Conservation (phyloP, 2,888 invertebrate genomes). For the Oscheius sp. region DNA sequence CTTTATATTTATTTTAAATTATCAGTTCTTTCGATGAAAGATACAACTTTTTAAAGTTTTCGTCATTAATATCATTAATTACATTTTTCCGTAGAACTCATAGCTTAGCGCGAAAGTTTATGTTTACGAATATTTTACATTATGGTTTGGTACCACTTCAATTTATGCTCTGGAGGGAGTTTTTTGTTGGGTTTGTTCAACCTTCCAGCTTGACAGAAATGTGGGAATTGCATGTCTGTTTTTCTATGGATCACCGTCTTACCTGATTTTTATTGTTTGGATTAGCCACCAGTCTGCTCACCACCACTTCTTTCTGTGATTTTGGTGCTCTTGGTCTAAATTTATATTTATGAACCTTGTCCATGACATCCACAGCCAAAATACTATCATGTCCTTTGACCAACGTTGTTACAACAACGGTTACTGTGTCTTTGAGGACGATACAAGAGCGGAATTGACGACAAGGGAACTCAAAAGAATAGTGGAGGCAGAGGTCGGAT, state of each 20-base stretch:
- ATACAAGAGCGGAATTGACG: constrained; percentile 59
- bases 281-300: constrained; percentile 54
- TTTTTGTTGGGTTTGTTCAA: not conserved
- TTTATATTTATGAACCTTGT: constrained; percentile 54
- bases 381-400: constrained; percentile 62
- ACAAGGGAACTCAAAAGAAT: constrained; percentile 61
- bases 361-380: constrained; percentile 54
- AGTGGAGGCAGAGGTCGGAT: constrained; percentile 51
- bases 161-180: not conserved
- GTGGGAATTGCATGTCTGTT: constrained; percentile 45
- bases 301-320: constrained; percentile 60
- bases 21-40: not conserved
- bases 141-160: too few species aligned
- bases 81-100: too few species aligned
- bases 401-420: constrained; percentile 37
- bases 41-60: too few species aligned
- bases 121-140: too few species aligned
- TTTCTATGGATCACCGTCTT: constrained; percentile 48
- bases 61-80: too few species aligned
- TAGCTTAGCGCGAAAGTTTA: too few species aligned
- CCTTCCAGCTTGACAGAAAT: not conserved
- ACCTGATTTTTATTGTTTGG: constrained; percentile 54
- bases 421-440: constrained; percentile 46
- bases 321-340: constrained; percentile 60
- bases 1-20: too few species aligned